These are phyloP conservation scores for Borostomias antarcticus DNA, from an alignment of 2,797 vertebrate genomes.

Conservation along the genomic window DNA sequence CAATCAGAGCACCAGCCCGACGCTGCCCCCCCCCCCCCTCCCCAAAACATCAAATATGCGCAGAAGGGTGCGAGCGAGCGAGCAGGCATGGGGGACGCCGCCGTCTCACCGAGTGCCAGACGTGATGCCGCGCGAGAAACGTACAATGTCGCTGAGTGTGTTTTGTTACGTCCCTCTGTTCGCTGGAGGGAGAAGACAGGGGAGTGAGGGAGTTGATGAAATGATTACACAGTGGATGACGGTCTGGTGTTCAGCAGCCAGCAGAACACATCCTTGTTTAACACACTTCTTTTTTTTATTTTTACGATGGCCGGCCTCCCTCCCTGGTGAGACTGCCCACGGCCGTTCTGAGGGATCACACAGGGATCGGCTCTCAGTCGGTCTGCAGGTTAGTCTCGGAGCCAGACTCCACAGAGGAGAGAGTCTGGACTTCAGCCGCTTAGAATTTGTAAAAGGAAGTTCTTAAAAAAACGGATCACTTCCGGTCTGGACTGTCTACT, in stretches of 20 bases:
- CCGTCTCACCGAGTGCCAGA: conserved; percentile 70
- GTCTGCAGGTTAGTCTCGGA: conserved; percentile 28
- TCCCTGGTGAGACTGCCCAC: conserved; percentile 49
- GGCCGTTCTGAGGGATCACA: conserved; percentile 55
- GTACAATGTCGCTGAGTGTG: conserved; percentile 80
- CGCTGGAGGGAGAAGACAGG: conserved; percentile 75
- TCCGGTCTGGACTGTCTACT: too few species aligned
- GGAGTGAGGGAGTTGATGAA: conserved; percentile 81
- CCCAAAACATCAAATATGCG: conserved; percentile 62
- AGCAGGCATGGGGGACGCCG: conserved; percentile 53
- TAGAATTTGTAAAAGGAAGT: too few species aligned
- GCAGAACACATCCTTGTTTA: conserved; percentile 74
- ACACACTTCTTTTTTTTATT: too few species aligned
- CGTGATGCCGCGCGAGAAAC: conserved; percentile 76
- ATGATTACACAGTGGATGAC: conserved; percentile 79
- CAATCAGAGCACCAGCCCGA: conserved; percentile 72
- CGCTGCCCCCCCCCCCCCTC: conserved; percentile 39
- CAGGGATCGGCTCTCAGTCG: conserved; percentile 38
- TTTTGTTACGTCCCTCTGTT: conserved; percentile 80
- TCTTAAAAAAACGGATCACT: too few species aligned
- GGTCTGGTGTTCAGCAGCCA: conserved; percentile 67
- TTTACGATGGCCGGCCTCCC: conserved; percentile 67
- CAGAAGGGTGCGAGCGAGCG: conserved; percentile 59
- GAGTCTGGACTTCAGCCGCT: too few species aligned
- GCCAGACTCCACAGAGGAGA: conserved; percentile 13